Evolutionary conservation across 2,113 vertebrate genomes (phyloP).

Genomic region (Passer montanus): DNA sequence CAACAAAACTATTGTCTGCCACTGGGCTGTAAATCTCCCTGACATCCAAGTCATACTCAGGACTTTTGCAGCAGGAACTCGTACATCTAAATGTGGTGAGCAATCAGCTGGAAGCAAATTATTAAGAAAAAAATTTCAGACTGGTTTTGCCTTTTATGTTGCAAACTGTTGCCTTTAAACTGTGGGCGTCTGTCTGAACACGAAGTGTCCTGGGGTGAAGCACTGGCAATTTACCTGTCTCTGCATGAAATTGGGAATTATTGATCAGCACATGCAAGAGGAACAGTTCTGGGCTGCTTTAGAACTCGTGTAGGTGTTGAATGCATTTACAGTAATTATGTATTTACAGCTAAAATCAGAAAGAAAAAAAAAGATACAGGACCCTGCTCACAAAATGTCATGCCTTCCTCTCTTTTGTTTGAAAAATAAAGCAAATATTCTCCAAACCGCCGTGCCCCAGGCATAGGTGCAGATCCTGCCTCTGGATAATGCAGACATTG

Average conservation of each 20-base stretch:
- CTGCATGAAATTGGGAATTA: conserved; percentile 53
- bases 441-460: neutral
- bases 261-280: conserved; percentile 44
- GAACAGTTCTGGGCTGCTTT: conserved; percentile 25
- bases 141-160: conserved; percentile 24
- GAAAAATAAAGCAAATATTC: conserved; percentile 20
- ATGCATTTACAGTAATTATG: conserved; percentile 48
- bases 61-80: neutral
- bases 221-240: conserved; percentile 66
- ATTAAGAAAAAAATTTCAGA: conserved; percentile 16
- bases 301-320: neutral
- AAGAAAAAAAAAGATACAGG: conserved; percentile 15
- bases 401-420: neutral
- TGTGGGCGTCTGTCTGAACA: conserved; percentile 34
- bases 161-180: conserved; percentile 33
- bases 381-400: neutral
- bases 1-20: neutral
- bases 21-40: neutral
- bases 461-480: neutral
- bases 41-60: neutral
- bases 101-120: conserved; percentile 39
- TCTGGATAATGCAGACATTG: neutral
- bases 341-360: conserved; percentile 46
- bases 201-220: conserved; percentile 48
- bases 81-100: neutral